phyloP scores from a whole-genome alignment of 2,113 vertebrate species.

The Pituophis catenifer region DNA sequence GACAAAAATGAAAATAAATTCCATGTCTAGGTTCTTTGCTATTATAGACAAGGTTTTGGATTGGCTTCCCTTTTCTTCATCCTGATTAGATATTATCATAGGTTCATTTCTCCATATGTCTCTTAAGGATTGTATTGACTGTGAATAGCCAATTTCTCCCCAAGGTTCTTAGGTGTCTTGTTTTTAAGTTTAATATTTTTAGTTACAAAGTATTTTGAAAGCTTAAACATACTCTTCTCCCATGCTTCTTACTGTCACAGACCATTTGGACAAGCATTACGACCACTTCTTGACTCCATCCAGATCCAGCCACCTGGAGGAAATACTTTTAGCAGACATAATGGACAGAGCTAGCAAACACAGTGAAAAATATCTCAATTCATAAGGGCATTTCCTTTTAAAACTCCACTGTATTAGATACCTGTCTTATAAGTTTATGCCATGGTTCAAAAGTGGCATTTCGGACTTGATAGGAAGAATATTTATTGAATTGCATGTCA shows the following conservation, averaged over 20 bases:
- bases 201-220: not conserved
- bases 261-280: slow-evolving; percentile 91
- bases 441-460: slow-evolving; percentile 66
- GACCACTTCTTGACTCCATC: slow-evolving; percentile 85
- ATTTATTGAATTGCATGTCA: slow-evolving; percentile 67
- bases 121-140: not conserved
- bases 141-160: not conserved
- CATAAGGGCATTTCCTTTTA: slow-evolving; percentile 74
- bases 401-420: slow-evolving; percentile 71
- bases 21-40: not conserved
- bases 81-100: not conserved
- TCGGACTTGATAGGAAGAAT: slow-evolving; percentile 68
- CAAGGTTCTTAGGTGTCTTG: not conserved
- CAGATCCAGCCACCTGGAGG: slow-evolving; percentile 84
- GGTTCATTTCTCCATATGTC: not conserved
- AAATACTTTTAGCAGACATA: slow-evolving; percentile 80
- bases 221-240: not conserved
- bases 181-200: not conserved
- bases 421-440: slow-evolving; percentile 78
- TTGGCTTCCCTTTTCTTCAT: not conserved
- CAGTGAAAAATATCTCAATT: slow-evolving; percentile 53
- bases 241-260: slow-evolving; percentile 64
- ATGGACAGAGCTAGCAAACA: slow-evolving; percentile 81
- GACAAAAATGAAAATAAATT: not conserved
- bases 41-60: not conserved